These are phyloP conservation scores for Myripristis jacobus DNA, from an alignment of 2,797 vertebrate genomes.

Conservation along the genomic window DNA sequence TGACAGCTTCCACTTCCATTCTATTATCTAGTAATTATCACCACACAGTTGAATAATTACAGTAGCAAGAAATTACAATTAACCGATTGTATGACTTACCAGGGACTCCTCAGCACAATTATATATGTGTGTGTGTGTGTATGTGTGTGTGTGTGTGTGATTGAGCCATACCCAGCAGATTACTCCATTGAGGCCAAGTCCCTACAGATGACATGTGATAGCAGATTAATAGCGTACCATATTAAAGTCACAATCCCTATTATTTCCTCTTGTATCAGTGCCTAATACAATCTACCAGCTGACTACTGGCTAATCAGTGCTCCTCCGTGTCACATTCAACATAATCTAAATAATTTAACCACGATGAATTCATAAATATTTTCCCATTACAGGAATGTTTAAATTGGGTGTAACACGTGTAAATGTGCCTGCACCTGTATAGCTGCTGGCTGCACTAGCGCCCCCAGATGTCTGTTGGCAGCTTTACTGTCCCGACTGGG, in stretches of 20 bases:
- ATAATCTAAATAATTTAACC: conserved; percentile 37
- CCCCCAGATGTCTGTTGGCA: no score
- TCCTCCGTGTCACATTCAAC: conserved; percentile 40
- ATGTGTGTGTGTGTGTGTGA: conserved; percentile 23
- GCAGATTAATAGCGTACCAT: conserved; percentile 74
- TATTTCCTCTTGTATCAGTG: conserved; percentile 57
- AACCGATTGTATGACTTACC: conserved; percentile 79
- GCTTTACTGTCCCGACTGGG: no score
- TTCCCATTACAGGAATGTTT: no score
- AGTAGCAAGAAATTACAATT: conserved; percentile 82
- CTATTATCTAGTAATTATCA: conserved; percentile 83
- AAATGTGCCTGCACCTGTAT: no score
- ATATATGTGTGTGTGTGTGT: conserved; percentile 29
- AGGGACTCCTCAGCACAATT: conserved; percentile 56
- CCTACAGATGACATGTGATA: conserved; percentile 73
- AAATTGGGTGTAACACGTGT: no score
- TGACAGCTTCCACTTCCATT: conserved; percentile 73
- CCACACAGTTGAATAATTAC: conserved; percentile 85
- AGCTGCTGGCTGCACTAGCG: no score
- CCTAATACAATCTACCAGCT: conserved; percentile 44
- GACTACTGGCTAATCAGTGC: conserved; percentile 18
- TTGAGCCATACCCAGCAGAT: conserved; percentile 58
- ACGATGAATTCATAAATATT: conserved; percentile 20
- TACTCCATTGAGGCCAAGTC: conserved; percentile 73
- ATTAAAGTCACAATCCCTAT: conserved; percentile 65